A percentile compares a stretch with the other conserved stretches of the same genome.
phyloP scores from a whole-genome alignment of 2,113 vertebrate species.

The Oostethus manadensis region DNA sequence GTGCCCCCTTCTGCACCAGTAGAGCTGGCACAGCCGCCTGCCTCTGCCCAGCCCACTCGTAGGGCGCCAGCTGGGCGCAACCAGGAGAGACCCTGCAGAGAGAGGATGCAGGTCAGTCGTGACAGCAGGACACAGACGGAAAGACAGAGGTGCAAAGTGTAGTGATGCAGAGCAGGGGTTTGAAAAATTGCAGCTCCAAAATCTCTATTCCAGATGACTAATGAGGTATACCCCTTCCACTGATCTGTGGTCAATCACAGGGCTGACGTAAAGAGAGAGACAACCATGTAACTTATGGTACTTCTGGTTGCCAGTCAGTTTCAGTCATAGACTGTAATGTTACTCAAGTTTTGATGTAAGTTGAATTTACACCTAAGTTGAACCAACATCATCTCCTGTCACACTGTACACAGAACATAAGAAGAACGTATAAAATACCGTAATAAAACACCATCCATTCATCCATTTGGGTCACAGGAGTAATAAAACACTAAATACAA shows the following conservation, averaged over 20 bases:
- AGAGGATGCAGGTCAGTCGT: conserved; percentile 79
- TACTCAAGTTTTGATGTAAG: too few relatives aligned
- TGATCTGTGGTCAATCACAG: not conserved
- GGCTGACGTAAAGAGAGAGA: not conserved
- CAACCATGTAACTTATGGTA: too few relatives aligned
- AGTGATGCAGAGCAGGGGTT: conserved; percentile 10
- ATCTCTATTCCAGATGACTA: not conserved
- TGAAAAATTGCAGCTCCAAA: not conserved
- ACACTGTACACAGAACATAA: too few relatives aligned
- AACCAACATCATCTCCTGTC: too few relatives aligned
- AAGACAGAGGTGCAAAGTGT: conserved; percentile 9
- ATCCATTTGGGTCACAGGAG: too few relatives aligned
- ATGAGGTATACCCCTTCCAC: not conserved
- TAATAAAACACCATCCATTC: too few relatives aligned
- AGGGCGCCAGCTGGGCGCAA: conserved; percentile 65
- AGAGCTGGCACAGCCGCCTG: conserved; percentile 66
- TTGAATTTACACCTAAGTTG: too few relatives aligned
- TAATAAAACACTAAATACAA: too few relatives aligned
- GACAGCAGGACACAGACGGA: conserved; percentile 75
- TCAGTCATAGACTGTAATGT: too few relatives aligned
- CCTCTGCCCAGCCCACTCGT: conserved; percentile 56
- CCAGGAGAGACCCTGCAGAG: conserved; percentile 74
- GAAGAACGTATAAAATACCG: too few relatives aligned
- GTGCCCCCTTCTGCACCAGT: conserved; percentile 70
- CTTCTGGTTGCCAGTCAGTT: too few relatives aligned